Conservation (phyloP, 2,113 vertebrate genomes). For the Nannospalax galili region DNA sequence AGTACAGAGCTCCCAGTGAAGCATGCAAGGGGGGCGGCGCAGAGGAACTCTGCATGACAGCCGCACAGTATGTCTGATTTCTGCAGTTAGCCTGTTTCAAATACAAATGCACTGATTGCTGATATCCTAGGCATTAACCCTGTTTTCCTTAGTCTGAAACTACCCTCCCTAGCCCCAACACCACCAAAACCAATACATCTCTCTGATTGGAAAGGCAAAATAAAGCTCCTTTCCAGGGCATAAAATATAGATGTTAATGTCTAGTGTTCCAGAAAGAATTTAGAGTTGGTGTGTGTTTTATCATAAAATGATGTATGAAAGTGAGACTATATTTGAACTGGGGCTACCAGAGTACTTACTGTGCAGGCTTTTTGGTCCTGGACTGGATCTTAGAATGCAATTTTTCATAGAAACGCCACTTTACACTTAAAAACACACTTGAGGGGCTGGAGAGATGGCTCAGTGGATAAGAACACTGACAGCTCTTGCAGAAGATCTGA, state of each 20-base stretch:
- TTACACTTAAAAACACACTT: neutral
- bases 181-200: neutral
- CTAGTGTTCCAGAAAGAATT: conserved; percentile 13
- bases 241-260: neutral
- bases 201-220: neutral
- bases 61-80: neutral
- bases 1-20: neutral
- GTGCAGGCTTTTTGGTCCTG: neutral
- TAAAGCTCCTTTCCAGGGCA: neutral
- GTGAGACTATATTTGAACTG: neutral
- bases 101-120: neutral
- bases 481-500: no score
- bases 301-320: conserved; percentile 6
- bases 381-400: neutral
- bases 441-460: no score
- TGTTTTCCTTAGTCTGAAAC: neutral
- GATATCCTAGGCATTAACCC: neutral
- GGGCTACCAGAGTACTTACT: neutral
- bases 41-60: neutral
- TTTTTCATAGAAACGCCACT: conserved; percentile 16
- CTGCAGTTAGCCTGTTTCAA: neutral
- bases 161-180: accelerated
- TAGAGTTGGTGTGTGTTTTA: neutral
- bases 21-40: neutral
- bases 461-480: no score